Percentiles rank a stretch among this genome's conserved stretches.
Evolutionary conservation across 2,797 vertebrate species (phyloP).

Genomic region (Oophaga sylvatica): DNA sequence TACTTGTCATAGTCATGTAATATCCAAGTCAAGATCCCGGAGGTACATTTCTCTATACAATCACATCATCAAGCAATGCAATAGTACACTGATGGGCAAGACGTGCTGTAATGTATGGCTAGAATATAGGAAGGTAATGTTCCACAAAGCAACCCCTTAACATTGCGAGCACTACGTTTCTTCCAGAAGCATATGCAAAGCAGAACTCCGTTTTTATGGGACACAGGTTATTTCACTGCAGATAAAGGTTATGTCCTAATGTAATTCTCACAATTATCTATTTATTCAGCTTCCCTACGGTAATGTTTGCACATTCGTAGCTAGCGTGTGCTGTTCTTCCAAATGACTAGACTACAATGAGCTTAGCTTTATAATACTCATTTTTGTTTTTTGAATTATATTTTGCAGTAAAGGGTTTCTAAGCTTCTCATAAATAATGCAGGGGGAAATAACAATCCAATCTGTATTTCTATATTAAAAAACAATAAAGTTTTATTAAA

Average conservation of each 20-base stretch:
- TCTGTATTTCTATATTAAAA: no score
- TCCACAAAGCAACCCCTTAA: slow-evolving; percentile 4
- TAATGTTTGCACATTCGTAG: background rate
- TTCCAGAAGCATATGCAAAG: slow-evolving; percentile 19
- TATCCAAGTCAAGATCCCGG: background rate
- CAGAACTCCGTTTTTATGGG: background rate
- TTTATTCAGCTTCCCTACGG: background rate
- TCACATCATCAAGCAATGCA: background rate
- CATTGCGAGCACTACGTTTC: background rate
- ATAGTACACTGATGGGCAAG: background rate
- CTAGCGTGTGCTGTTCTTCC: background rate
- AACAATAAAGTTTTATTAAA: no score
- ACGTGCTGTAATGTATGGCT: background rate
- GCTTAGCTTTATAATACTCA: background rate
- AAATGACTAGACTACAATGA: slow-evolving; percentile 3
- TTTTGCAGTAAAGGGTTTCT: background rate
- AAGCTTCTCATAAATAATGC: background rate
- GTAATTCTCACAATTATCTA: slow-evolving; percentile 2
- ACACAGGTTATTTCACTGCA: background rate
- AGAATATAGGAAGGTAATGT: background rate
- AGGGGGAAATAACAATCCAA: no score
- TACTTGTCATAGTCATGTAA: background rate
- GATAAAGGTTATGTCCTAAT: slow-evolving; percentile 5
- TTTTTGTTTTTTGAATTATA: background rate
- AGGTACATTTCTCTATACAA: background rate